Percentiles rank a stretch among this genome's conserved stretches.
These are phyloP conservation scores for Tanytarsus gracilentus DNA, from an alignment of 2,888 invertebrate species.

Conservation along the genomic window DNA sequence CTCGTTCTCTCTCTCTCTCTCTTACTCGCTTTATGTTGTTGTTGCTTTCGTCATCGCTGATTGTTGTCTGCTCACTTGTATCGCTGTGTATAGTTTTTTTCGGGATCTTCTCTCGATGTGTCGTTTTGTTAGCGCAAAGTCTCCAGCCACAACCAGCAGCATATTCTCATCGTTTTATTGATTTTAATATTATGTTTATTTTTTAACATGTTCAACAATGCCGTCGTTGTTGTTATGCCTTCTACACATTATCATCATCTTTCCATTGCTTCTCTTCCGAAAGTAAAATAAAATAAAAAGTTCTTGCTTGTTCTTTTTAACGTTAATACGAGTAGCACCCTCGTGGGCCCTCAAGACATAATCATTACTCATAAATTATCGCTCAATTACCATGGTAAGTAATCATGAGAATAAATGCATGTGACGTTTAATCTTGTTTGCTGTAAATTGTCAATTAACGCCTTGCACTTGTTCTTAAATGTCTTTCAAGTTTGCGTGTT, in stretches of 20 bases:
- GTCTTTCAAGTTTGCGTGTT: no score
- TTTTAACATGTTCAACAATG: no score
- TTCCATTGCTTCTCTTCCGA: neutral
- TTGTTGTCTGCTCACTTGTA: neutral
- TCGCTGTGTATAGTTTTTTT: neutral
- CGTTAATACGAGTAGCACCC: neutral
- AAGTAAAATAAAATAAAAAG: neutral
- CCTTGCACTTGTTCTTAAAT: no score
- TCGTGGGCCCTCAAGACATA: neutral
- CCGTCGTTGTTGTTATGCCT: no score
- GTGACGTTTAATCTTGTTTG: no score
- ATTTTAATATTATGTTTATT: no score
- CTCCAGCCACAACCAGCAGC: neutral
- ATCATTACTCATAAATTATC: slow-evolving; percentile 1
- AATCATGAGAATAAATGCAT: no score
- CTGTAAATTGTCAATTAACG: no score
- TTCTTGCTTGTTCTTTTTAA: neutral
- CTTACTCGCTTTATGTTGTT: slow-evolving; percentile 7
- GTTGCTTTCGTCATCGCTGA: neutral
- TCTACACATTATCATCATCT: no score
- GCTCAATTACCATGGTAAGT: neutral
- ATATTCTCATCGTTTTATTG: neutral
- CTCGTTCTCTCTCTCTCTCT: slow-evolving; percentile 10
- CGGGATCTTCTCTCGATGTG: neutral
- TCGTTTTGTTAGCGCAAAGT: neutral